These are phyloP conservation scores for Drosophila mayri DNA, from an alignment of 1,140 invertebrate species.

Conservation along the genomic window DNA sequence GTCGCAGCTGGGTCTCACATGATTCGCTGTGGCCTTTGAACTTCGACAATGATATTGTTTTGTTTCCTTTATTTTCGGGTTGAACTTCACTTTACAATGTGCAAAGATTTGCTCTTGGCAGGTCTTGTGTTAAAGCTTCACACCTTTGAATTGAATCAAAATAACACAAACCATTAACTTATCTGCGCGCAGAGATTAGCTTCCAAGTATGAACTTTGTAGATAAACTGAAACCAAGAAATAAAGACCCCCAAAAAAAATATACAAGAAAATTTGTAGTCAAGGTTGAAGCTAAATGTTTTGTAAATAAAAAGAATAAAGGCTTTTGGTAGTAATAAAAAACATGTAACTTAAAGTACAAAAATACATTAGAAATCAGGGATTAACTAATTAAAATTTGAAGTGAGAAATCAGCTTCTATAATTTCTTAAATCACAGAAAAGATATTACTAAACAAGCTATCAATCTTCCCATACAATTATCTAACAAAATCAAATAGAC, in stretches of 20 bases:
- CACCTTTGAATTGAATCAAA: slow-evolving; percentile 38
- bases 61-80: slow-evolving; percentile 2
- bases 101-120: slow-evolving; percentile 18
- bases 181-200: slow-evolving; percentile 51
- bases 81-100: slow-evolving; percentile 5
- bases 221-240: slow-evolving; percentile 35
- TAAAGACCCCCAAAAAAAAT: background rate
- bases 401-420: background rate
- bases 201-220: slow-evolving; percentile 33
- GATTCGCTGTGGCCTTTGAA: slow-evolving; percentile 56
- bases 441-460: too few species aligned
- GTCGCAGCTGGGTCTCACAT: slow-evolving; percentile 35
- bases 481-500: background rate
- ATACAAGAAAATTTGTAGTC: background rate
- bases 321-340: background rate
- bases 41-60: slow-evolving; percentile 18
- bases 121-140: slow-evolving; percentile 23
- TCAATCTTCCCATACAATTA: background rate
- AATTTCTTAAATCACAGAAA: background rate
- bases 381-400: too few species aligned
- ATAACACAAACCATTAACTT: slow-evolving; percentile 31
- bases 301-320: too few species aligned
- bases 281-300: background rate
- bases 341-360: background rate
- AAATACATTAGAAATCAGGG: too few species aligned